These are phyloP conservation scores for Cynodonichthys magdalenae DNA, from an alignment of 2,797 vertebrate genomes.

Conservation along the genomic window DNA sequence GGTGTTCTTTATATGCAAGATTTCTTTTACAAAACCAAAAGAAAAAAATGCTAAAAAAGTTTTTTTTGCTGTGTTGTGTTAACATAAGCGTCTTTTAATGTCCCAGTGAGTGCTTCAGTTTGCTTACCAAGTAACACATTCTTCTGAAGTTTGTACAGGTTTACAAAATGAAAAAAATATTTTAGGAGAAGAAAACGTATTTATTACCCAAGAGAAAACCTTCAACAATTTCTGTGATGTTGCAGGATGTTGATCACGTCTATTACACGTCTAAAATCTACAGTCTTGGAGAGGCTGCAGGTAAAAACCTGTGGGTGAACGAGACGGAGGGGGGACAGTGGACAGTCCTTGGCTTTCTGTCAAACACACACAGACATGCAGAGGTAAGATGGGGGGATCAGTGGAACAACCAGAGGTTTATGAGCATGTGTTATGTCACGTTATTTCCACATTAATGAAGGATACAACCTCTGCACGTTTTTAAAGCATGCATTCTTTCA, in stretches of 20 bases:
- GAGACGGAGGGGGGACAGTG: conserved; percentile 86
- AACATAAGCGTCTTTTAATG: too few species aligned
- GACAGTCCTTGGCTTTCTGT: conserved; percentile 87
- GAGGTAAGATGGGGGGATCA: conserved; percentile 64
- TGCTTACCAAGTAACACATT: too few species aligned
- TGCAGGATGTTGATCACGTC: conserved; percentile 88
- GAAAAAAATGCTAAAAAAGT: too few species aligned
- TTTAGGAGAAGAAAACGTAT: too few species aligned
- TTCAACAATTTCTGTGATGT: background rate
- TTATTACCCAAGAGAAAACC: too few species aligned
- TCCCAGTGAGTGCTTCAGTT: too few species aligned
- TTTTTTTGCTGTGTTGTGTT: too few species aligned
- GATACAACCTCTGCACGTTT: background rate
- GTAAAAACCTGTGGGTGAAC: conserved; percentile 89
- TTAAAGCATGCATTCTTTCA: background rate
- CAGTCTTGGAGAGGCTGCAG: conserved; percentile 81
- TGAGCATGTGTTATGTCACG: background rate
- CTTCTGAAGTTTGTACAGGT: too few species aligned
- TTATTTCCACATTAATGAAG: background rate
- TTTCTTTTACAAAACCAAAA: too few species aligned
- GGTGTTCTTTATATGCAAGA: background rate
- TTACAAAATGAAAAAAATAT: too few species aligned
- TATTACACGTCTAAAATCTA: conserved; percentile 93
- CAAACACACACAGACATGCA: conserved; percentile 90
- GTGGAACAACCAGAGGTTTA: background rate